These are phyloP conservation scores for Caenorhabditis sp. DNA, from an alignment of 2,888 invertebrate genomes.

Conservation along the genomic window DNA sequence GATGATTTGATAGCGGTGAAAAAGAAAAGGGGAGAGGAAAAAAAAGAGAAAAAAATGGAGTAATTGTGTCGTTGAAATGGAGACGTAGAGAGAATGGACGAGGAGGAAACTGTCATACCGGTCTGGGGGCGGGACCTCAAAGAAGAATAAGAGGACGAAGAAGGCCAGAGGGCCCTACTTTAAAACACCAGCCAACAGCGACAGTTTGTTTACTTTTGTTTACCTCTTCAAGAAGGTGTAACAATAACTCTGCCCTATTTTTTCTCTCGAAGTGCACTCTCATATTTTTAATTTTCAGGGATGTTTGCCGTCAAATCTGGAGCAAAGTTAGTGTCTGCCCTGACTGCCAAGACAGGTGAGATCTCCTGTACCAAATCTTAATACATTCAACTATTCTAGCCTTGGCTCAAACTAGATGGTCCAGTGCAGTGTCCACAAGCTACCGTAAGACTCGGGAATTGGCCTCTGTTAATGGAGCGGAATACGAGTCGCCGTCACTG, in stretches of 20 bases:
- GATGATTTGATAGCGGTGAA: conserved; percentile 13
- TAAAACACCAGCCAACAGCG: conserved; percentile 43
- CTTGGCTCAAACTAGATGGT: conserved; percentile 4
- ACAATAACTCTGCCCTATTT: not conserved
- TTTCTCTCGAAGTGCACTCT: not conserved
- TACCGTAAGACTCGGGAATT: conserved; percentile 45
- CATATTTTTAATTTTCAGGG: conserved; percentile 28
- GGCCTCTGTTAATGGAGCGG: conserved; percentile 31
- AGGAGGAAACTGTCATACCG: conserved; percentile 51
- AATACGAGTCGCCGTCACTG: conserved; percentile 68
- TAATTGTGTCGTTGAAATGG: conserved; percentile 37
- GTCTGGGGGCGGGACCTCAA: conserved; percentile 47
- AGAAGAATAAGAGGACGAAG: conserved; percentile 21
- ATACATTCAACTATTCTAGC: conserved; percentile 7
- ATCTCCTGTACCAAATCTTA: no score
- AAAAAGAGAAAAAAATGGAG: conserved; percentile 13
- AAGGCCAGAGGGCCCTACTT: conserved; percentile 41
- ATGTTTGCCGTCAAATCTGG: conserved; percentile 54
- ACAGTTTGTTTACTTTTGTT: conserved; percentile 41
- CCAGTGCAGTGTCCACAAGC: conserved; percentile 41
- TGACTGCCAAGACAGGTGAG: conserved; percentile 20
- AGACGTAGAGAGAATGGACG: conserved; percentile 39
- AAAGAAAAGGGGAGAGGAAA: conserved; percentile 11
- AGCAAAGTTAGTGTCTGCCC: conserved; percentile 24
- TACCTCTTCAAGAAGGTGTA: conserved; percentile 7